Conservation (phyloP, 2,113 vertebrate genomes). For the Bettongia penicillata region DNA sequence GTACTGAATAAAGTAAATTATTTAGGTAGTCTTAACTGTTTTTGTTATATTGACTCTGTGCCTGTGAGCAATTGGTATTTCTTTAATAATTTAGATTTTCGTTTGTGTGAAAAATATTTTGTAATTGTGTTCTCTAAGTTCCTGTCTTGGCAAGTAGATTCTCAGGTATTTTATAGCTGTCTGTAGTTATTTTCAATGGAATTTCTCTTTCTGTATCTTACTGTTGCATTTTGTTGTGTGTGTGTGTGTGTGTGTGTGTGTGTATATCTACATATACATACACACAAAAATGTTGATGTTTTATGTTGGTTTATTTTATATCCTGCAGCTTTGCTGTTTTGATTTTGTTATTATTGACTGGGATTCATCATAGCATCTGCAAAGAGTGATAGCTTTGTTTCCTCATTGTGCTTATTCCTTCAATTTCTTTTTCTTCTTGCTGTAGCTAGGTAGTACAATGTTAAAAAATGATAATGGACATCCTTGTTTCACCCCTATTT, state of each 20-base stretch:
- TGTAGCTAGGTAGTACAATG: background rate
- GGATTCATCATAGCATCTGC: background rate
- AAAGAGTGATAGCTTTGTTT: background rate
- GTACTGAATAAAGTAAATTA: background rate
- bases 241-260: too few species aligned
- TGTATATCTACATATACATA: too few species aligned
- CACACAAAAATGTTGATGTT: background rate
- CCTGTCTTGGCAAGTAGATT: background rate
- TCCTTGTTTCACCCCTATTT: background rate
- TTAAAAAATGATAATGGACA: background rate
- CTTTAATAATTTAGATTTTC: background rate
- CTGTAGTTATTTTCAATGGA: background rate
- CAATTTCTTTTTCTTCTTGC: background rate
- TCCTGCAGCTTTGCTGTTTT: background rate
- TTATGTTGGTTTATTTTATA: background rate
- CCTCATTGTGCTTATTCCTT: background rate
- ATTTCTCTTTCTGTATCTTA: background rate
- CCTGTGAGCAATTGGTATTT: background rate
- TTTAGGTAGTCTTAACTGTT: background rate
- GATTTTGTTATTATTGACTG: background rate
- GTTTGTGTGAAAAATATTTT: background rate
- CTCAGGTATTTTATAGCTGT: background rate
- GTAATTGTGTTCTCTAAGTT: background rate
- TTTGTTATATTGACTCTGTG: background rate
- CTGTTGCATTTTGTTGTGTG: too few species aligned